A percentile compares a stretch with the other conserved stretches of the same genome.
These are phyloP conservation scores for Quiscalus mexicanus DNA, from an alignment of 2,113 vertebrate species.

Conservation along the genomic window DNA sequence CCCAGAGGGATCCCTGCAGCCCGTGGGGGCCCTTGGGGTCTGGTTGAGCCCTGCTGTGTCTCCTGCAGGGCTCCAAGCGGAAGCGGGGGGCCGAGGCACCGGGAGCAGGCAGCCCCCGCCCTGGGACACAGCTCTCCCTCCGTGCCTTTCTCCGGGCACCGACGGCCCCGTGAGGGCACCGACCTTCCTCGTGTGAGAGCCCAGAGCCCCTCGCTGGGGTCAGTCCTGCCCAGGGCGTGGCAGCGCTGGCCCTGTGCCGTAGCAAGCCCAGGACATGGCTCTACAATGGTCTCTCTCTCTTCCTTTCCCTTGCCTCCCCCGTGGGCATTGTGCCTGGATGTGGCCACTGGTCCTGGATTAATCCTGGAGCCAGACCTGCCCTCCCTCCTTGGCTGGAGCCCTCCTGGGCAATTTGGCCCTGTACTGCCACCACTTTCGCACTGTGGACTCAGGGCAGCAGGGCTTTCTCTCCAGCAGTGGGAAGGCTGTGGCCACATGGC, in stretches of 20 bases:
- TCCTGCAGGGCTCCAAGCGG: conserved; percentile 69
- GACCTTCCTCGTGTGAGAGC: accelerated
- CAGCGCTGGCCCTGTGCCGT: not conserved
- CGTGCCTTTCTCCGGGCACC: conserved; percentile 62
- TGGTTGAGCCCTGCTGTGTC: not conserved
- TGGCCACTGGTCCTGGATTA: not conserved
- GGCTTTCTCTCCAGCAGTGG: not conserved
- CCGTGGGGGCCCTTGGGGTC: accelerated
- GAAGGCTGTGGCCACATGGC: not conserved
- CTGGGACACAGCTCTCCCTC: conserved; percentile 69
- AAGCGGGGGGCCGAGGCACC: not conserved
- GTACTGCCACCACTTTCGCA: accelerated
- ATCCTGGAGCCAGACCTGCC: not conserved
- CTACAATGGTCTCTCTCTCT: accelerated
- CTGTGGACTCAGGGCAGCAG: accelerated
- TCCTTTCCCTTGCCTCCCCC: accelerated
- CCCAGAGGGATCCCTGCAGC: not conserved
- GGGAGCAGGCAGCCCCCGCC: not conserved
- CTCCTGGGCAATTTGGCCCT: accelerated
- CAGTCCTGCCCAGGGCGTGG: accelerated
- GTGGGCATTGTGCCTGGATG: accelerated
- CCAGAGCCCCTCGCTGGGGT: accelerated
- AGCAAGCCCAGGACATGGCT: accelerated
- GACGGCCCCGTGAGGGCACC: not conserved
- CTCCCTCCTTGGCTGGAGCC: not conserved